Evolutionary conservation across 64 coral and sea anemone species (phyloP).

Genomic region (Porites lutea): DNA sequence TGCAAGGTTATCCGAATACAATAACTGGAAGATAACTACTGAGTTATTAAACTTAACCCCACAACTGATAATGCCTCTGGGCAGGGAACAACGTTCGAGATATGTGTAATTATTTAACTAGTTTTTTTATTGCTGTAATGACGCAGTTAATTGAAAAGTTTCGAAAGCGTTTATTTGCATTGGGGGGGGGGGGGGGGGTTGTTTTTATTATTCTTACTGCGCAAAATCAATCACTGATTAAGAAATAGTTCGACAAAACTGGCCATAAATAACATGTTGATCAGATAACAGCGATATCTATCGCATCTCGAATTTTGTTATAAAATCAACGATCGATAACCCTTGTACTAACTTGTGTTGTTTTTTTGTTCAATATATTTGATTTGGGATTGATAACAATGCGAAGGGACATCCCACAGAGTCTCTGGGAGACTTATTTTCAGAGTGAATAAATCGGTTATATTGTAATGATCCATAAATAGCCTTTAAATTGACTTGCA

Average conservation of each 20-base stretch:
- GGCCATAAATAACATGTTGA: neutral
- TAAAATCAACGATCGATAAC: neutral
- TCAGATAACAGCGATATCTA: neutral
- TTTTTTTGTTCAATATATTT: slow-evolving; percentile 9
- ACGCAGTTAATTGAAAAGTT: too few species aligned
- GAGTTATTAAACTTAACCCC: neutral
- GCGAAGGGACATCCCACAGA: neutral
- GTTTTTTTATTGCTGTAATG: too few species aligned
- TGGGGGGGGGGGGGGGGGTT: too few species aligned
- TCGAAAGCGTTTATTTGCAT: too few species aligned
- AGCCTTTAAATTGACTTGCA: neutral
- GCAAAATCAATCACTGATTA: too few species aligned
- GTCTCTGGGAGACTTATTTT: neutral
- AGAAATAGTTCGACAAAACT: neutral
- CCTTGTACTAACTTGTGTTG: neutral
- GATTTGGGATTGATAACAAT: slow-evolving; percentile 22
- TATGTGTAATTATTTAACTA: too few species aligned
- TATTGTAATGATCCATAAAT: neutral
- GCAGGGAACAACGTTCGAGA: too few species aligned
- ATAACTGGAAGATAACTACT: neutral
- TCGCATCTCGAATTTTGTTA: neutral
- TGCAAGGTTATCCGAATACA: neutral
- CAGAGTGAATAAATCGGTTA: neutral
- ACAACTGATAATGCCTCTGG: neutral
- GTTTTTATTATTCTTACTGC: too few species aligned